Percentiles rank a stretch among this genome's conserved stretches.
These are phyloP conservation scores for Xenopus laevis DNA, from an alignment of 2,113 vertebrate species.

Conservation along the genomic window DNA sequence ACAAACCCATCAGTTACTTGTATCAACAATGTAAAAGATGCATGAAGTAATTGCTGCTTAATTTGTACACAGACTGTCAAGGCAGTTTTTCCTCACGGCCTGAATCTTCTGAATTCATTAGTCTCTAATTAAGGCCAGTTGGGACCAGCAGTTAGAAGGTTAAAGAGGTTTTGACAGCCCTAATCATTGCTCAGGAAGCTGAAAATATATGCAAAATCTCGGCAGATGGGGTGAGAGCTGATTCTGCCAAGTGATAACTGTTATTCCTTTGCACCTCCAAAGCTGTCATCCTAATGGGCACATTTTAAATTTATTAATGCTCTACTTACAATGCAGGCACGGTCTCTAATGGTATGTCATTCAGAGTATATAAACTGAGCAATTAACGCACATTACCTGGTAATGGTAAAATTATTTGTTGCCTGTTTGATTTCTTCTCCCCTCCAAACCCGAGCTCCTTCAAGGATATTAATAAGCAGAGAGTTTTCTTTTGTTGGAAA, in stretches of 20 bases:
- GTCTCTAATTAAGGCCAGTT: conserved; percentile 98
- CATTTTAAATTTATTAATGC: conserved; percentile 87
- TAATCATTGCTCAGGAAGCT: conserved; percentile 94
- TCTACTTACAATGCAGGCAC: conserved; percentile 79
- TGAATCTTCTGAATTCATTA: conserved; percentile 97
- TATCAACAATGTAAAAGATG: conserved; percentile 81
- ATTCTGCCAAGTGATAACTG: conserved; percentile 94
- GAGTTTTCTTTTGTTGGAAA: conserved; percentile 39
- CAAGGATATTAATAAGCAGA: conserved; percentile 58
- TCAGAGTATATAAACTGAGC: conserved; percentile 83
- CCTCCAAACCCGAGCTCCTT: conserved; percentile 46
- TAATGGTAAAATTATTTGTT: conserved; percentile 85
- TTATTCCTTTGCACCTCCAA: conserved; percentile 95
- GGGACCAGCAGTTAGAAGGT: conserved; percentile 98
- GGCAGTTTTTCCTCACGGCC: conserved; percentile 87
- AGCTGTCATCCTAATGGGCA: conserved; percentile 88
- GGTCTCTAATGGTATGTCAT: conserved; percentile 87
- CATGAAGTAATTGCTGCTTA: conserved; percentile 88
- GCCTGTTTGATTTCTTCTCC: conserved; percentile 63
- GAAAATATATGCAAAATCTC: conserved; percentile 90
- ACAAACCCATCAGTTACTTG: conserved; percentile 74
- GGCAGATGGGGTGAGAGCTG: conserved; percentile 90
- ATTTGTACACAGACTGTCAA: conserved; percentile 92
- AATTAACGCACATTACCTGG: conserved; percentile 79
- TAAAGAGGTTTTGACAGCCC: conserved; percentile 98